Percentiles rank a stretch among this genome's conserved stretches.
phyloP scores from a whole-genome alignment of 2,797 vertebrate species.

The Euthynnus affinis region DNA sequence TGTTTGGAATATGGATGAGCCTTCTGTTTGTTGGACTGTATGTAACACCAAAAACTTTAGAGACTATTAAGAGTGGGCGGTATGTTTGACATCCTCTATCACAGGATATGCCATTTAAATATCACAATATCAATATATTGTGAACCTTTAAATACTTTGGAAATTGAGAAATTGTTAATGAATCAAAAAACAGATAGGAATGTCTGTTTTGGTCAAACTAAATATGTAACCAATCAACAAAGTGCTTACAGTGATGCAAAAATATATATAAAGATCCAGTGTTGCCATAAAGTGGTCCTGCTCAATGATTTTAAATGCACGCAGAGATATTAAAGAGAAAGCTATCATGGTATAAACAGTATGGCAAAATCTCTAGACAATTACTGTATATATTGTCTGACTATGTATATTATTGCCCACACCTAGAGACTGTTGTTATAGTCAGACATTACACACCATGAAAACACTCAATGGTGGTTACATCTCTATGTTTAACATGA shows the following conservation, averaged over 20 bases:
- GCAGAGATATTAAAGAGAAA: background rate
- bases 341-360: background rate
- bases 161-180: background rate
- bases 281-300: conserved; percentile 12
- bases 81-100: background rate
- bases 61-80: background rate
- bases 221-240: background rate
- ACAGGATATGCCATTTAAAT: background rate
- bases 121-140: background rate
- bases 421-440: background rate
- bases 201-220: conserved; percentile 6
- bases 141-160: too few species aligned
- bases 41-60: background rate
- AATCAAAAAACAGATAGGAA: background rate
- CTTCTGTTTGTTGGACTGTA: background rate
- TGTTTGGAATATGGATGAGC: background rate
- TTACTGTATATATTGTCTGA: background rate
- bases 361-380: background rate
- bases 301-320: conserved; percentile 6
- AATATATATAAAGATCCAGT: conserved; percentile 15
- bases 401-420: background rate
- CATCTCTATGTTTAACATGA: background rate
- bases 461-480: background rate
- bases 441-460: background rate
- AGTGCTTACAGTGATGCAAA: conserved; percentile 27